Base-by-base conservation (phyloP, 2,797 vertebrate genomes). In the Pseudopleuronectes americanus region DNA sequence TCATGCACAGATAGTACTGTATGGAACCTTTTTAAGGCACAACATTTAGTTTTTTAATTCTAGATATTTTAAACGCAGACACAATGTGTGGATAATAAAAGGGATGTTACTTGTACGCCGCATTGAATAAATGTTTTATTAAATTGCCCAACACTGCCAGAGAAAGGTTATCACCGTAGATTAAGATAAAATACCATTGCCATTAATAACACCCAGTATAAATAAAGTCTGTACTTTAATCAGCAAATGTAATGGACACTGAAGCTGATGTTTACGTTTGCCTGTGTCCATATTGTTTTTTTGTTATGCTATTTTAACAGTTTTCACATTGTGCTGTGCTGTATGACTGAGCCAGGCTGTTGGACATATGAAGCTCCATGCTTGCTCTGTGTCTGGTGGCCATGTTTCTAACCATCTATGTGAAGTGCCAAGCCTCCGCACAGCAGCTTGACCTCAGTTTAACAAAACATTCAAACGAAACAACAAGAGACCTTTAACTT, bases 401-500 rank as follows among this genome's bases (percentile, higher is more conserved):
- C 51, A 49, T 76, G 21, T 68, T 75, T 80, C 19, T 69, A 16
- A 60, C 19, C 33, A 57, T 62, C n/a, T 68, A 63, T 64, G 76
- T 74, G 64, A 77, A 54, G 76, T 82, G 73, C 66, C 68, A 80
- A 77, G 65, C 54, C 57, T 77, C 33, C 12, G 43, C 38, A 26
- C 57, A 63, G 66, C 54, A 84, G 76, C 71, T 71, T 82, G 76
- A 86, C 33, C 73, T 76, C 62, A 65, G 10, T 57, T 14, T 38
- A 48, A 72, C 17, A 24, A 45, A 45, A 6, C 43, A 16, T 8
- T 16, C 43, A 6, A 45, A 45, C 4, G 12, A 49, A 60, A 54
- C 3, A 57, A 49, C 1, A 24, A 28, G 6, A 62, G 7, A 61
- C 8, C 56, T 71, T 68, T 55, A 56, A 53, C 26, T 7, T 28